Percentiles rank a stretch among this genome's conserved stretches.
phyloP scores from a whole-genome alignment of 37 sponge, comb jelly and placozoan species.

The Agelas oroides region DNA sequence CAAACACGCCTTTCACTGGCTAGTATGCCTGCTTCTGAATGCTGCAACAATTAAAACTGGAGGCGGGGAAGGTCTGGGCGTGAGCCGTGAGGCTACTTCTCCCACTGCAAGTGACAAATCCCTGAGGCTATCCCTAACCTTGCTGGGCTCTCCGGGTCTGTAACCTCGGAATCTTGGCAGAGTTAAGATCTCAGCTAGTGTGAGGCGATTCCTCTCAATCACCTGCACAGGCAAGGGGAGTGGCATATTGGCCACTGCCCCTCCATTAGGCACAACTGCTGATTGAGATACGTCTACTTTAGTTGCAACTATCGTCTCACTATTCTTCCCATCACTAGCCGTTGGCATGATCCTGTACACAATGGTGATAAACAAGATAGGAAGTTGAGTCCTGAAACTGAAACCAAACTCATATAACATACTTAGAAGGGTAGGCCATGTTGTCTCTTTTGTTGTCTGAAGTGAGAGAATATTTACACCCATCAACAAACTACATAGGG shows the following conservation, averaged over 20 bases:
- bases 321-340: too few relatives aligned
- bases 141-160: conserved; percentile 65
- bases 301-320: too few relatives aligned
- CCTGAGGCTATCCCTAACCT: neutral
- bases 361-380: too few relatives aligned
- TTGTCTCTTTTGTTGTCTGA: too few relatives aligned
- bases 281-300: neutral
- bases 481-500: too few relatives aligned
- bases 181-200: conserved; percentile 53
- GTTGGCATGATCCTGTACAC: too few relatives aligned
- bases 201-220: conserved; percentile 68
- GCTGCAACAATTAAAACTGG: neutral
- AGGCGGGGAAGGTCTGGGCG: too few relatives aligned
- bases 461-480: neutral
- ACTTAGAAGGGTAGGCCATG: conserved; percentile 9
- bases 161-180: conserved; percentile 77
- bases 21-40: neutral
- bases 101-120: too few relatives aligned
- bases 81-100: too few relatives aligned
- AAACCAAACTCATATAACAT: too few relatives aligned
- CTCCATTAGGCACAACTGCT: neutral
- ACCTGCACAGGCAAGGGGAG: conserved; percentile 56
- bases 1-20: neutral
- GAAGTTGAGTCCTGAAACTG: too few relatives aligned
- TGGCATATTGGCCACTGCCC: neutral